Conservation (phyloP, 2,113 vertebrate genomes). For the Noturus placidus region DNA sequence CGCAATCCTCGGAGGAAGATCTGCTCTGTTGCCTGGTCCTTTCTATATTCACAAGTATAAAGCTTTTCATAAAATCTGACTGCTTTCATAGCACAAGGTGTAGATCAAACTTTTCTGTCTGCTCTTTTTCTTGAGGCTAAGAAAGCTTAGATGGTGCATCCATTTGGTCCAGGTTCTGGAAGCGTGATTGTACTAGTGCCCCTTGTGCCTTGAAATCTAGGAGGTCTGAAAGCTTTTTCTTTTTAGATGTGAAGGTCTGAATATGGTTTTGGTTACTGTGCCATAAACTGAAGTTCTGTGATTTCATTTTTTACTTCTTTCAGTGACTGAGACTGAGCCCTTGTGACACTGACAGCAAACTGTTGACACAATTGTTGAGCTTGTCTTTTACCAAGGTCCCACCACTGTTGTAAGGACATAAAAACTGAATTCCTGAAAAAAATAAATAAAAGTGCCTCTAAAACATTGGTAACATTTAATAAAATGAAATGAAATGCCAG, state of each 20-base stretch:
- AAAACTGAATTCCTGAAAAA: background rate
- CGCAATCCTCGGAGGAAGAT: background rate
- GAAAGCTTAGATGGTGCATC: conserved; percentile 15
- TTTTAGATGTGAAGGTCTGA: background rate
- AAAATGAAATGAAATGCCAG: conserved; percentile 8
- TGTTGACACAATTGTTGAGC: conserved; percentile 21
- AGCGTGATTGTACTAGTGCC: background rate
- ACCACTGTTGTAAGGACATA: conserved; percentile 15
- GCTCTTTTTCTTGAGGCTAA: conserved; percentile 1
- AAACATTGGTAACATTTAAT: conserved; percentile 3
- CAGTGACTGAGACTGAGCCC: background rate
- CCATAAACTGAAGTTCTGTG: background rate
- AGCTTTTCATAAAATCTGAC: background rate
- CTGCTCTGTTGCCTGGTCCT: too few relatives aligned
- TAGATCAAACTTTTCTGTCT: background rate
- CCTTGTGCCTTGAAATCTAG: conserved; percentile 8
- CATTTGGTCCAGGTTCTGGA: conserved; percentile 21
- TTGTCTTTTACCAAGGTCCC: conserved; percentile 19
- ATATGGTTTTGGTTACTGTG: background rate
- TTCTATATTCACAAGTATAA: background rate
- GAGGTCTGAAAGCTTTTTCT: background rate
- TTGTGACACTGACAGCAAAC: conserved; percentile 16
- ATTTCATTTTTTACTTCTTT: background rate
- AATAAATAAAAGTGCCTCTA: background rate
- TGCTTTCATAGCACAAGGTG: background rate